Percentiles rank a stretch among this genome's conserved stretches.
phyloP scores from a whole-genome alignment of 2,888 invertebrate genomes.

The Agrotis puta region DNA sequence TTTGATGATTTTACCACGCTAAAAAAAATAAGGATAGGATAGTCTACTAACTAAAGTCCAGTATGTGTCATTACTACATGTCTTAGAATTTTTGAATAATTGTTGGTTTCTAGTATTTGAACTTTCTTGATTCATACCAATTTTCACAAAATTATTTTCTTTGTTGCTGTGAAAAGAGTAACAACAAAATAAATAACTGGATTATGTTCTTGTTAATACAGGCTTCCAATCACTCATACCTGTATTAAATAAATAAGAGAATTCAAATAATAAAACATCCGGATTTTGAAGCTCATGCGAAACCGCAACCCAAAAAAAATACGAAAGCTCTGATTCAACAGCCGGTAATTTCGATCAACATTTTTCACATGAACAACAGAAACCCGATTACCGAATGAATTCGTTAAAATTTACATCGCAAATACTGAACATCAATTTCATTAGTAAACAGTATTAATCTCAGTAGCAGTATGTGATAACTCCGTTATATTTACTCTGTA shows the following conservation, averaged over 20 bases:
- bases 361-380: conserved; percentile 52
- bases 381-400: conserved; percentile 52
- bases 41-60: no score
- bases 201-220: neutral
- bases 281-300: neutral
- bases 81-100: neutral
- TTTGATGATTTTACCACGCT: no score
- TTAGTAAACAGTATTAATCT: conserved; percentile 76
- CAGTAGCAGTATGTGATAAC: conserved; percentile 69
- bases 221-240: neutral
- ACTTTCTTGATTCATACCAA: neutral
- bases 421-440: conserved; percentile 74
- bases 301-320: conserved; percentile 12
- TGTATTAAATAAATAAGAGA: conserved; percentile 11
- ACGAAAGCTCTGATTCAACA: conserved; percentile 38
- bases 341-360: conserved; percentile 46
- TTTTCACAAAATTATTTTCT: neutral
- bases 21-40: no score
- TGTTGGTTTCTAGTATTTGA: neutral
- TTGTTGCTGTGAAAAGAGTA: neutral
- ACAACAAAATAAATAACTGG: neutral
- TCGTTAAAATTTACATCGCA: conserved; percentile 69
- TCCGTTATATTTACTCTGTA: conserved; percentile 70
- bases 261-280: conserved; percentile 18
- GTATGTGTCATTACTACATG: neutral